These are phyloP conservation scores for Pteronotus mesoamericanus DNA, from an alignment of 2,797 vertebrate species.

Conservation along the genomic window DNA sequence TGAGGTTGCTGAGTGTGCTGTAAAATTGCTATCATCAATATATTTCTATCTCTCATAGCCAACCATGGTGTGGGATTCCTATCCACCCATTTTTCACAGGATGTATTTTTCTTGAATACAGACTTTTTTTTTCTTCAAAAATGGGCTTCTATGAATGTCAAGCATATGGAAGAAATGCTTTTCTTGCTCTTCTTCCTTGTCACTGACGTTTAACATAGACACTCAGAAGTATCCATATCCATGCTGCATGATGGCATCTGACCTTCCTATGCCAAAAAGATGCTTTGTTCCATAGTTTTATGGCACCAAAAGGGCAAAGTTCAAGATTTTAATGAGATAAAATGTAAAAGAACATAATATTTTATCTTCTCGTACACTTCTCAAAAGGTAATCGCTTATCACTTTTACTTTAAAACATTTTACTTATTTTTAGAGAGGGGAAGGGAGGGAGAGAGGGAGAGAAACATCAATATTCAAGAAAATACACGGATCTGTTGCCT, in stretches of 20 bases:
- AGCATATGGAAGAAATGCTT: conserved; percentile 2
- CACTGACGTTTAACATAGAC: not conserved
- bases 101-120: not conserved
- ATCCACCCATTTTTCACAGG: not conserved
- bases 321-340: not conserved
- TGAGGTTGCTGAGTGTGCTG: not conserved
- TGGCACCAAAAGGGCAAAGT: not conserved
- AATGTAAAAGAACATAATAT: not conserved
- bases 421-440: not conserved
- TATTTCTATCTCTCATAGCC: not conserved
- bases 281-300: not conserved
- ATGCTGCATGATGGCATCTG: not conserved
- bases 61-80: not conserved
- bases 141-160: not conserved
- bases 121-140: not conserved
- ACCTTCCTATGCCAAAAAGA: not conserved
- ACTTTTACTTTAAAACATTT: conserved; percentile 9
- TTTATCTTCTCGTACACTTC: not conserved
- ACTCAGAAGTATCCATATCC: not conserved
- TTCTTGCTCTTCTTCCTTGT: not conserved
- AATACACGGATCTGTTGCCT: not conserved
- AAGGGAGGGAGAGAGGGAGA: not conserved
- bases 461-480: not conserved
- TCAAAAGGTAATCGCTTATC: not conserved
- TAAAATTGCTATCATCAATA: not conserved